Percentiles rank a stretch among this genome's conserved stretches.
Conservation (phyloP, 1,140 invertebrate genomes). For the Anastrepha obliqua region DNA sequence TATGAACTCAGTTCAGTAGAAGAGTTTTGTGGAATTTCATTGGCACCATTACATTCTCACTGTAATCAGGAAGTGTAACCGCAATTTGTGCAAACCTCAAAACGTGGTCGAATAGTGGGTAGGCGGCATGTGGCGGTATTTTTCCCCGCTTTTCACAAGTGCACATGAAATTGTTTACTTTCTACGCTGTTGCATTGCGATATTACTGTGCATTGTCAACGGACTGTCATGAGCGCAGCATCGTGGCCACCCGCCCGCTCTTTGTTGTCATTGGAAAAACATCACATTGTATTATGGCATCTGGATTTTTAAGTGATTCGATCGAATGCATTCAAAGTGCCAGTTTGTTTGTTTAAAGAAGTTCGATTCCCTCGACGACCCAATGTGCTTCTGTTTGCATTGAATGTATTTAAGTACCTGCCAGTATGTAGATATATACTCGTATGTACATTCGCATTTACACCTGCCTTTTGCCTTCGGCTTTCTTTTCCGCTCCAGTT, state of each 20-base stretch:
- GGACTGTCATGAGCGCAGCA: slow-evolving; percentile 5
- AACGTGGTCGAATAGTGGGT: not conserved
- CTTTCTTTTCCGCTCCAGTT: not conserved
- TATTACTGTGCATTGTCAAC: slow-evolving; percentile 7
- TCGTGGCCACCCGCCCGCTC: not conserved
- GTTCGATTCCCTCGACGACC: not conserved
- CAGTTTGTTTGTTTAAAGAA: not conserved
- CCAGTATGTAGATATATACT: no score
- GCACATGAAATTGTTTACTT: slow-evolving; percentile 36
- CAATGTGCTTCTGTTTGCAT: not conserved
- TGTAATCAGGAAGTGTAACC: not conserved
- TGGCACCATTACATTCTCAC: not conserved
- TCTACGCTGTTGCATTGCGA: not conserved
- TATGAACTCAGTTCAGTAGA: not conserved
- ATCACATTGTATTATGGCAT: slow-evolving; percentile 36
- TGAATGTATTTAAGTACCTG: no score
- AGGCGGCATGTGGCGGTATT: not conserved
- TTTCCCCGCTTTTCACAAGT: not conserved
- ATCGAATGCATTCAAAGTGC: not conserved
- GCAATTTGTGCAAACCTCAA: not conserved
- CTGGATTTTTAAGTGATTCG: slow-evolving; percentile 26
- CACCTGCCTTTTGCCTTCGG: not conserved
- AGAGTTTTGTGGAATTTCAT: not conserved
- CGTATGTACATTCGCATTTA: not conserved
- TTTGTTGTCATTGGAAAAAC: slow-evolving; percentile 17